phyloP scores from a whole-genome alignment of 2,888 invertebrate genomes.

The Lordiphosa fenestrarum region DNA sequence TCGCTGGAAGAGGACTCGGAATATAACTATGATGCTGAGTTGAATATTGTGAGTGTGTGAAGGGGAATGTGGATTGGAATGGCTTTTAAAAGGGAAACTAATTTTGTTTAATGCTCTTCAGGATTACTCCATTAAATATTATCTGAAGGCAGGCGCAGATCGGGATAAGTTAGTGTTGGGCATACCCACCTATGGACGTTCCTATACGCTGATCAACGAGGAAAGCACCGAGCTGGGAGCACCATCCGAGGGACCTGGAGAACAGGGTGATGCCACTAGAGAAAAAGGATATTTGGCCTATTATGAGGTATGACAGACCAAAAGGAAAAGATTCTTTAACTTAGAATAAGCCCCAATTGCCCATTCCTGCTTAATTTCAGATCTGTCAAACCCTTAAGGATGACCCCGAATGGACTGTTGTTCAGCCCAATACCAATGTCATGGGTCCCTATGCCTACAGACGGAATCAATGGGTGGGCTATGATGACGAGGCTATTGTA shows the following conservation, averaged over 20 bases:
- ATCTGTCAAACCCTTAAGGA: conserved; percentile 91
- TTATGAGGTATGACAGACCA: conserved; percentile 91
- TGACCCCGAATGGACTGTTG: conserved; percentile 89
- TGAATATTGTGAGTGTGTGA: conserved; percentile 89
- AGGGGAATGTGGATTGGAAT: background rate
- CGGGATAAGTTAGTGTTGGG: conserved; percentile 90
- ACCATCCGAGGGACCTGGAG: conserved; percentile 94
- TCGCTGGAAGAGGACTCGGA: conserved; percentile 89
- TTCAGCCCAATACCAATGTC: conserved; percentile 88
- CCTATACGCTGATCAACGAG: conserved; percentile 92
- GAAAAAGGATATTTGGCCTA: conserved; percentile 96
- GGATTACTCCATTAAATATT: conserved; percentile 93
- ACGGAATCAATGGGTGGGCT: conserved; percentile 96
- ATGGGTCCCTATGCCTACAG: conserved; percentile 95
- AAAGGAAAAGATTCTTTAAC: too few species aligned
- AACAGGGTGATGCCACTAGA: conserved; percentile 93
- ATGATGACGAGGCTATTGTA: conserved; percentile 92
- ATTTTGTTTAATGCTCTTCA: conserved; percentile 68
- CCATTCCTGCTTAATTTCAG: conserved; percentile 80
- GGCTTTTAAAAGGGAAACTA: background rate
- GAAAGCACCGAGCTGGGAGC: conserved; percentile 92
- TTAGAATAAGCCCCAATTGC: too few species aligned
- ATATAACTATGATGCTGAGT: conserved; percentile 92
- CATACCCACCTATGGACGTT: conserved; percentile 94
- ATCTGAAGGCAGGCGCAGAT: conserved; percentile 89